Base-by-base conservation (phyloP, 2,113 vertebrate genomes). In the Chelonoidis abingdonii region DNA sequence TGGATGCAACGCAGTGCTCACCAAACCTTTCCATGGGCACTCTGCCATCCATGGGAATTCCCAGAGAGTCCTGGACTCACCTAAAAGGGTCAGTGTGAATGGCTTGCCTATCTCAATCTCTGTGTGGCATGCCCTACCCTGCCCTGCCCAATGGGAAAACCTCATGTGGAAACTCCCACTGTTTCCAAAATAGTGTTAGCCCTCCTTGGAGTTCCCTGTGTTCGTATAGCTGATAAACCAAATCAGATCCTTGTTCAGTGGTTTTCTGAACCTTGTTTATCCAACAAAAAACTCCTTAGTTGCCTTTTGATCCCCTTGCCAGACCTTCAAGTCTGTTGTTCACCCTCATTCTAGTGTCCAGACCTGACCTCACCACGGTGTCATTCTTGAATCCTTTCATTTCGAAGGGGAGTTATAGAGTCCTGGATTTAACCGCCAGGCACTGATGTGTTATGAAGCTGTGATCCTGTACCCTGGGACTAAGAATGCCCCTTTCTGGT, bases 341-440 rank as follows among this genome's bases (percentile, higher is more conserved):
- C 1, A 0, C 76, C 84, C 56, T 31, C 53, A 72, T 16, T 87
- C 78, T 29, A 93, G 12, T 86, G 59, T 69, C 56, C 86, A 24
- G 47, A 22, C 21, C 38, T 75, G n/a, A 41, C 24, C 69, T 89
- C 69, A 85, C 13, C 78, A 31, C 31, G 10, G 5, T 87, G 54
- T 4, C 10, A 4, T 21, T 78, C 17, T 47, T 47, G 3, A 47
- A 0, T 29, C 87, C 49, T 72, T 76, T 76, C 24, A 27, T 22
- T 27, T 24, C 4, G 41, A 13, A 76, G 38, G 80, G 93, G 87
- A 90, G 72, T 76, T 49, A 90, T 80, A n/a, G 88, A 7, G 2
- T 72, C 90, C 90, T 93, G 88, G 29, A 56, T 94, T 93, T 83
- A 82, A 17, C 89, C 88, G 93, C 50, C 83, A 88, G 31, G 12